A percentile compares a stretch with the other conserved stretches of the same genome.
phyloP scores from a whole-genome alignment of 2,797 vertebrate species.

The Macropus fuliginosus region DNA sequence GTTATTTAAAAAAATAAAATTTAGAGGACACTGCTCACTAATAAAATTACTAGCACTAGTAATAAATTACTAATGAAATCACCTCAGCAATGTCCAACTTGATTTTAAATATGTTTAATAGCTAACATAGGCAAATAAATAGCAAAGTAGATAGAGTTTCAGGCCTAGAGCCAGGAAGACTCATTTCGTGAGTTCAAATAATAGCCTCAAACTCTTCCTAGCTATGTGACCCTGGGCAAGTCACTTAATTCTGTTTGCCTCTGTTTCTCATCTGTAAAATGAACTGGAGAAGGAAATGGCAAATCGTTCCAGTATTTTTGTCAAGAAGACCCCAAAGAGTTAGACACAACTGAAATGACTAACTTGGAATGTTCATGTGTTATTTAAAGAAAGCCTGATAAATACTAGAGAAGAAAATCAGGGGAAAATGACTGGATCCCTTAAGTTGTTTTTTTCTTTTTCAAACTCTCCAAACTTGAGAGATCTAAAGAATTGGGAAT shows the following conservation, averaged over 20 bases:
- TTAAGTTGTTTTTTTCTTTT: background rate
- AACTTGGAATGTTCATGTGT: background rate
- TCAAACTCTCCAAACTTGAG: background rate
- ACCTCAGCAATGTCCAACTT: slow-evolving; percentile 25
- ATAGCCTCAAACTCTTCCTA: background rate
- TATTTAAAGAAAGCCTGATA: slow-evolving; percentile 47
- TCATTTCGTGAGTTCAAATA: background rate
- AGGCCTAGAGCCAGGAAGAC: background rate
- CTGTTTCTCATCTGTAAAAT: background rate
- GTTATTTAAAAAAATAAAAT: background rate
- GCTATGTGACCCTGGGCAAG: background rate
- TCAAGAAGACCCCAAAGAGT: background rate
- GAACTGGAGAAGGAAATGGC: background rate
- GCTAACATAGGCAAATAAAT: background rate
- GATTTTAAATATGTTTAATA: slow-evolving; percentile 38
- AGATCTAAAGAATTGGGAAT: slow-evolving; percentile 1
- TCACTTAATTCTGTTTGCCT: background rate
- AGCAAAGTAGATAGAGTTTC: background rate
- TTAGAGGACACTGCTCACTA: background rate
- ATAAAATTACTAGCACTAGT: background rate
- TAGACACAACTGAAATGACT: background rate
- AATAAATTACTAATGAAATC: too few species aligned
- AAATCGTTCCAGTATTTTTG: background rate
- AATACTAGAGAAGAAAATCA: background rate
- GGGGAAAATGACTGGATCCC: background rate